Evolutionary conservation across 2,888 invertebrate species (phyloP), one percentile per base, ranked within the genome.

Genomic region (Drosophila mimica): DNA sequence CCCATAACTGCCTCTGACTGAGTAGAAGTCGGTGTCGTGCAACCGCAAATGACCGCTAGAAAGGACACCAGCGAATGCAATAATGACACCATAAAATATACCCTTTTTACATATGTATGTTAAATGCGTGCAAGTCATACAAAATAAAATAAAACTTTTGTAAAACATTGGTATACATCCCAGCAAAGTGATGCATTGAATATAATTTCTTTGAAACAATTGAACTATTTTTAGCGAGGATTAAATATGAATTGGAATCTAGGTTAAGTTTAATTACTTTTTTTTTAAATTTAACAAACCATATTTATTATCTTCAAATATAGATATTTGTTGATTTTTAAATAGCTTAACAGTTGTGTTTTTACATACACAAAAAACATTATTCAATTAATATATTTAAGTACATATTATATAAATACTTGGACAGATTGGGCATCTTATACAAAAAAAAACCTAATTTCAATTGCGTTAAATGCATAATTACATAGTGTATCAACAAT

Each of bases 401-500:
- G 51, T n/a, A n/a, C 30, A 51, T 25, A 17, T 25, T 8, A 11
- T 25, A 31, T 43, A 43, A 43, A 25, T 57, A 57, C 20, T 43
- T 25, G 34, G 33, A 17, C 13, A 49, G 30, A 11, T 38, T 7
- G 25, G 17, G 15, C 20, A 25, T 8, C 15, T 20, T 20, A 46
- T 20, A 46, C 20, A 25, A 25, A 46, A 46, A 25, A 13, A 46
- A 46, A 15, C 2, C 7, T 25, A 25, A 2, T 13, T 46, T 20
- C 13, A 20, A 20, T 13, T 20, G 13, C 13, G 0, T 43, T 13
- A 20, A 46, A 46, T 46, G 46, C 46, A 25, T 46, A 33, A 53
- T 33, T 54, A n/a, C 28, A 56, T 28, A 1, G 25, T 58, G 28
- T 48, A 48, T 5, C 9, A 20, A 28, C 33, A 56, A 61, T 61